Conservation (phyloP, 2,113 vertebrate species). For the Eupsittula cactorum region DNA sequence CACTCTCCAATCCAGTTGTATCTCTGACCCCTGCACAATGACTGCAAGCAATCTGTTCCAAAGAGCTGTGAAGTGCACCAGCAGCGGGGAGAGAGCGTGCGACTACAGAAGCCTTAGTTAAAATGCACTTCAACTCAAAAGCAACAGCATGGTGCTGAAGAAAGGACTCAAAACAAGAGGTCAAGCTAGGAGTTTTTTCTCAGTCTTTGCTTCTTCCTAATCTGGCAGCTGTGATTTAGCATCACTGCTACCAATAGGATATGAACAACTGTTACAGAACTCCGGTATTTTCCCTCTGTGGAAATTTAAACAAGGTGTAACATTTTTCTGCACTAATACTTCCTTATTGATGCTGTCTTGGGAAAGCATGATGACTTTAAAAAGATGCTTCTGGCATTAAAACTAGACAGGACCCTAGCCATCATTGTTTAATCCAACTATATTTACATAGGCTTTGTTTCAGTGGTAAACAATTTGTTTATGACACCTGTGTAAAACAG, state of each 20-base stretch:
- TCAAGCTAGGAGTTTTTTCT: neutral
- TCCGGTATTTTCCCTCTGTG: neutral
- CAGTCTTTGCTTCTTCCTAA: neutral
- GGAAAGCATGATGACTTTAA: neutral
- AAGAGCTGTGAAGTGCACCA: neutral
- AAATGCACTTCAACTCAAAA: neutral
- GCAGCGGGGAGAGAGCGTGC: rapidly evolving
- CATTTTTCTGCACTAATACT: neutral
- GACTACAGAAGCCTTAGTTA: neutral
- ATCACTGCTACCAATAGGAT: neutral
- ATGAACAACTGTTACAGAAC: neutral
- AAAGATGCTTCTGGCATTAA: neutral
- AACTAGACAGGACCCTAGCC: neutral
- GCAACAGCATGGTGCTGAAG: neutral
- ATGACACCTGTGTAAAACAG: neutral
- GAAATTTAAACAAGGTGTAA: neutral
- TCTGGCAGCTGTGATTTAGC: neutral
- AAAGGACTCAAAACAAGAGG: neutral
- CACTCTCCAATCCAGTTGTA: neutral
- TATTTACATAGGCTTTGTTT: neutral
- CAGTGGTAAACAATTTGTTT: neutral
- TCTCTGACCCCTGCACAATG: neutral
- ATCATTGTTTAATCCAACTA: neutral
- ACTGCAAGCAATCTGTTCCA: neutral
- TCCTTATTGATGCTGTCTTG: neutral